A percentile compares a stretch with the other conserved stretches of the same genome.
phyloP scores from a whole-genome alignment of 2,113 vertebrate genomes.

The Anolis carolinensis region DNA sequence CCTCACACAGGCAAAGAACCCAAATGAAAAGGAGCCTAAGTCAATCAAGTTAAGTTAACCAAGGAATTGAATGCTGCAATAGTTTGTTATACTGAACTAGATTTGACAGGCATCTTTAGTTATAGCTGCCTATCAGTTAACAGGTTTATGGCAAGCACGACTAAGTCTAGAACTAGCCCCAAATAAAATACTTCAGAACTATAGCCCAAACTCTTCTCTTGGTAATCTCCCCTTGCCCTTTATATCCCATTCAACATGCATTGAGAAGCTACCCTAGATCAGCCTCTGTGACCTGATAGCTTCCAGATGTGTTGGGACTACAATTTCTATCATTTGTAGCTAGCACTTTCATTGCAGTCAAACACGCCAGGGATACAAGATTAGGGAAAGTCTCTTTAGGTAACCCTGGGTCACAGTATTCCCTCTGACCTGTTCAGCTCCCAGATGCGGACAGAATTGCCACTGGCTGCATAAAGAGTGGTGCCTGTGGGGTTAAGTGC shows the following conservation, averaged over 20 bases:
- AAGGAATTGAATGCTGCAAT: not conserved
- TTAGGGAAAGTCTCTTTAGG: not conserved
- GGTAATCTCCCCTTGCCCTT: not conserved
- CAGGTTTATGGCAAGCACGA: too few relatives aligned
- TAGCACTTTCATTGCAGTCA: not conserved
- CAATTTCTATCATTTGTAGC: not conserved
- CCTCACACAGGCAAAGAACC: not conserved
- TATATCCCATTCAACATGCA: too few relatives aligned
- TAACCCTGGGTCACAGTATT: fast-evolving
- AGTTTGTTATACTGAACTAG: not conserved
- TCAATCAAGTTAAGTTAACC: not conserved
- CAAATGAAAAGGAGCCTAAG: not conserved
- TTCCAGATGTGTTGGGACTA: not conserved
- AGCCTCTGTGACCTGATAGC: not conserved
- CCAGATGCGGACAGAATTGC: constrained; percentile 92
- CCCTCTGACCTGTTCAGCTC: constrained; percentile 89
- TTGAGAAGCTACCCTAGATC: not conserved
- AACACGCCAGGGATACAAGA: not conserved
- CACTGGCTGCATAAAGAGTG: constrained; percentile 87
- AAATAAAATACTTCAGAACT: not conserved
- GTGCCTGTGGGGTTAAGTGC: constrained; percentile 89
- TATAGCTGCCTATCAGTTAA: too few relatives aligned
- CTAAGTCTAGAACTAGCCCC: too few relatives aligned
- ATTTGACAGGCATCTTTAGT: too few relatives aligned
- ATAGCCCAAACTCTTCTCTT: not conserved